Percentiles rank a stretch among this genome's conserved stretches.
Evolutionary conservation across 2,888 invertebrate genomes (phyloP).

Genomic region (Eretmocerus hayati): DNA sequence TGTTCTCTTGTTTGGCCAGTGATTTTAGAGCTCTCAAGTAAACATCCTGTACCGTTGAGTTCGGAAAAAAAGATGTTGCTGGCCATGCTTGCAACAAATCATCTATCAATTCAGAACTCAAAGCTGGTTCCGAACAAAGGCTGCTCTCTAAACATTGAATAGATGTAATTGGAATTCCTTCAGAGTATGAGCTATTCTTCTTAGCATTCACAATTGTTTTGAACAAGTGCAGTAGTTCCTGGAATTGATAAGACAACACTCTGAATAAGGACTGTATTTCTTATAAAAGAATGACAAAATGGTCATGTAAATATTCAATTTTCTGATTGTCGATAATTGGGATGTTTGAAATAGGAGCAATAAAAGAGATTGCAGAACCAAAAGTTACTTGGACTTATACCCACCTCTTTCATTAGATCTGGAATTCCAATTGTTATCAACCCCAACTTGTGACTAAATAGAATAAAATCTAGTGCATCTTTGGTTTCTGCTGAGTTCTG

Average conservation of each 20-base stretch:
- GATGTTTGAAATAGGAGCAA: no score
- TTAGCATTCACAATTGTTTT: slow-evolving; percentile 21
- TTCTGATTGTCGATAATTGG: no score
- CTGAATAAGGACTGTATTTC: no score
- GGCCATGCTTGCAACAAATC: slow-evolving; percentile 34
- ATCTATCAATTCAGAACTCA: slow-evolving; percentile 36
- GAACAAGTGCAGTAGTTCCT: slow-evolving; percentile 25
- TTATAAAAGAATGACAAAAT: no score
- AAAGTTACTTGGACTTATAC: no score
- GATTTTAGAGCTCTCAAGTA: slow-evolving; percentile 30
- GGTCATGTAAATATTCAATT: no score
- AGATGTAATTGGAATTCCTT: slow-evolving; percentile 42
- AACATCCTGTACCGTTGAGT: slow-evolving; percentile 32
- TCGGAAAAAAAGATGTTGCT: slow-evolving; percentile 24
- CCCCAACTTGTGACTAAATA: slow-evolving; percentile 26
- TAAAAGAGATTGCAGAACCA: no score
- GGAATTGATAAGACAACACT: no score
- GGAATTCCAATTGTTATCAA: slow-evolving; percentile 25
- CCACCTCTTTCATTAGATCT: slow-evolving; percentile 23
- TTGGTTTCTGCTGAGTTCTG: slow-evolving; percentile 17
- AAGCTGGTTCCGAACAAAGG: slow-evolving; percentile 46
- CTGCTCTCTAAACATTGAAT: slow-evolving; percentile 48
- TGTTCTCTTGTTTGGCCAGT: slow-evolving; percentile 26
- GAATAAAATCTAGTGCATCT: slow-evolving; percentile 24
- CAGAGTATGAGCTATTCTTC: slow-evolving; percentile 39